phyloP scores from a whole-genome alignment of 2,888 invertebrate genomes.

The Julus scandinavius region DNA sequence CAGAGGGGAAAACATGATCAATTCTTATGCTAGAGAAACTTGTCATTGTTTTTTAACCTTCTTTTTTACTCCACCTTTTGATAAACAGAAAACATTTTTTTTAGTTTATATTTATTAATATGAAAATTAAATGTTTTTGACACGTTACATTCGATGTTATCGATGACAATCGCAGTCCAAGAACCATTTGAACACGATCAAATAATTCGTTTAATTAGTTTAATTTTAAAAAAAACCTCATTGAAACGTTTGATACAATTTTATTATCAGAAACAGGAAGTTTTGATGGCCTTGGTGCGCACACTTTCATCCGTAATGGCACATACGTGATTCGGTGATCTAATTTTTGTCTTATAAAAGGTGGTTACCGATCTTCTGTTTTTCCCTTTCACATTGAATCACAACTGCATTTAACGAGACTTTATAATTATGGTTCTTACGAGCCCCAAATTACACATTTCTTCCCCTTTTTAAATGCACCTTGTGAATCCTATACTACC shows the following conservation, averaged over 20 bases:
- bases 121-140: too few species aligned
- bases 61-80: too few species aligned
- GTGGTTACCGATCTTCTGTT: background rate
- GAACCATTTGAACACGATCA: background rate
- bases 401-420: background rate
- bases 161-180: background rate
- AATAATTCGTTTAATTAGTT: constrained; percentile 11
- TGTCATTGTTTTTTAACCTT: too few species aligned
- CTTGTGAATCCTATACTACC: background rate
- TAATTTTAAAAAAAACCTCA: background rate
- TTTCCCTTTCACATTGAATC: background rate
- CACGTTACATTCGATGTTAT: background rate
- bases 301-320: constrained; percentile 15
- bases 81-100: too few species aligned
- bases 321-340: constrained; percentile 17
- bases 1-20: too few species aligned
- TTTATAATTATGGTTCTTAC: constrained; percentile 26
- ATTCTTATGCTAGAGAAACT: too few species aligned
- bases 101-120: too few species aligned
- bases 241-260: background rate
- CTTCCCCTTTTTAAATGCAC: background rate
- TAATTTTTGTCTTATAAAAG: background rate
- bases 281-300: background rate
- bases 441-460: background rate
- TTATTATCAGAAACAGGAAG: background rate